Evolutionary conservation across 2,797 vertebrate genomes (phyloP), one percentile per base, ranked within the genome.

Genomic region (Peromyscus nudipes): DNA sequence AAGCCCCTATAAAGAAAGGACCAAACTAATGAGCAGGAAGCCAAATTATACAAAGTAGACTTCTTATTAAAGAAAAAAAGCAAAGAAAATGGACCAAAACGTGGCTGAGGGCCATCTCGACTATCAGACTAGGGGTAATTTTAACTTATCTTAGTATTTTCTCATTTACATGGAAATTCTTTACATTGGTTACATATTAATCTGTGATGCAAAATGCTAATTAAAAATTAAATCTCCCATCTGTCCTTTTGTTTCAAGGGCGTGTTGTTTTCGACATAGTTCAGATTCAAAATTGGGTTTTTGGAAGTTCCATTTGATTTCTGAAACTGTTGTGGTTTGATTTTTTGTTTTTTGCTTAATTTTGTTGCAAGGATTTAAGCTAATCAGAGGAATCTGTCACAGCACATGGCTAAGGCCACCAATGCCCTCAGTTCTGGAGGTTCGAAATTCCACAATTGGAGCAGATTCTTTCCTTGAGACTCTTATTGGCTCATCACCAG

Each of bases 221-320:
- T 94, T 94, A 95, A 91, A 86, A 84, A 71, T 92, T 89, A 91
- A 95, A 64, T 89, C 76, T 84, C n/a, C 80, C 94, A 95, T 85
- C 76, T 97, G 84, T 94, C 31, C 55, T 83, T 95, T 76, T 95
- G 46, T 81, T 95, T 88, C 57, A 16, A 40, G n/a, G 86, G 31
- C 12, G 95, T 71, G n/a, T 64, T 91, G 49, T 93, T 95, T 80
- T 73, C 49, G 79, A 76, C 65, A 83, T 2, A 64, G 40, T 82
- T 85, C 37, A 79, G 81, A 90, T 87, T 96, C 93, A 67, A 96
- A 96, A 97, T 49, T 46, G 57, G n/a, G 60, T 93, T 62, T 89
- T 95, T 94, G 27, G 4, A 90, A 93, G 84, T 96, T 86, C 73
- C 67, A 88, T 91, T 97, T 95, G 88, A 94, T 97, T 97, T 96